Conservation (phyloP, 1,140 invertebrate genomes). For the Drosophila kepulauana region DNA sequence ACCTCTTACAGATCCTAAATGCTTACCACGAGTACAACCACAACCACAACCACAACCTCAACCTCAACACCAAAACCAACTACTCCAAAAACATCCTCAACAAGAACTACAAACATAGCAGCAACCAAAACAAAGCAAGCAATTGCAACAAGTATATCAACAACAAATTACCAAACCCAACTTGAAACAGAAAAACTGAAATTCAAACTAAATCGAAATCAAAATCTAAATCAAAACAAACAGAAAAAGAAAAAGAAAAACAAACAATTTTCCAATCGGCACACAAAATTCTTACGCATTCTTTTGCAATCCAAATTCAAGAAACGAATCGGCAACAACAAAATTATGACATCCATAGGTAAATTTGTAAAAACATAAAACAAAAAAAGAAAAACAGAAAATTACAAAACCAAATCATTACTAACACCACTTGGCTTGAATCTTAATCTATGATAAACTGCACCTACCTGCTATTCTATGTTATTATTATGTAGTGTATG, state of each 20-base stretch:
- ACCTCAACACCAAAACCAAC: conserved; percentile 23
- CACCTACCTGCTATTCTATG: too few species aligned
- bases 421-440: not conserved
- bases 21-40: conserved; percentile 35
- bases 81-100: conserved; percentile 23
- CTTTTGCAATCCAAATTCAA: conserved; percentile 47
- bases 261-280: conserved; percentile 56
- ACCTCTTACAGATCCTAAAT: conserved; percentile 37
- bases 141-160: conserved; percentile 20
- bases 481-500: too few species aligned
- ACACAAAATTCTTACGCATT: conserved; percentile 44
- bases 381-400: not conserved
- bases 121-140: conserved; percentile 12
- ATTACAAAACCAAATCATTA: not conserved
- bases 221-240: not conserved
- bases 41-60: conserved; percentile 21
- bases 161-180: conserved; percentile 1
- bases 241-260: conserved; percentile 23
- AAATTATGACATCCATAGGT: conserved; percentile 85
- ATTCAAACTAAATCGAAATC: not conserved
- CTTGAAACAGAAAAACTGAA: not conserved
- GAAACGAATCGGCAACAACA: conserved; percentile 58
- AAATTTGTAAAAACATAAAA: conserved; percentile 55
- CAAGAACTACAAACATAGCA: conserved; percentile 3
- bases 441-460: too few species aligned